Percentiles rank a stretch among this genome's conserved stretches.
phyloP scores from a whole-genome alignment of 2,113 vertebrate genomes.

The Pseudorasbora parva region DNA sequence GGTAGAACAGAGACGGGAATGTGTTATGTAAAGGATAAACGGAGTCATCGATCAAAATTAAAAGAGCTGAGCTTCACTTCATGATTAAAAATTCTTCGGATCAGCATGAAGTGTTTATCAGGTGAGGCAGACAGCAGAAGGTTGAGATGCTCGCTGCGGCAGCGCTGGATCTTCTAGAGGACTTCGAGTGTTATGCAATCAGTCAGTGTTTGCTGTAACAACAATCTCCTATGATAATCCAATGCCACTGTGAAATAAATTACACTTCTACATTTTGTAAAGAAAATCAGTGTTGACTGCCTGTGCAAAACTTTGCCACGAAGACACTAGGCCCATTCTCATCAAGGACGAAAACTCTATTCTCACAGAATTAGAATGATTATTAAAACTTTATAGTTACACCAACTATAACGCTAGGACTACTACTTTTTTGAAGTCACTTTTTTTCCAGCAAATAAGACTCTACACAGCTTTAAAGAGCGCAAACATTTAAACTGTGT shows the following conservation, averaged over 20 bases:
- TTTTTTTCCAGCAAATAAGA: neutral
- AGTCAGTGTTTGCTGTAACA: neutral
- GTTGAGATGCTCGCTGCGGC: neutral
- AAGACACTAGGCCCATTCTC: neutral
- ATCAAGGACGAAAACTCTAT: too few species aligned
- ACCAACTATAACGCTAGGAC: neutral
- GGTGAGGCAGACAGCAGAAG: neutral
- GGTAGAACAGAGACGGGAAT: constrained; percentile 40
- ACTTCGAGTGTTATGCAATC: neutral
- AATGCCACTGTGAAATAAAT: neutral
- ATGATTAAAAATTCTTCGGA: constrained; percentile 14
- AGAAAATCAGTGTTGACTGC: neutral
- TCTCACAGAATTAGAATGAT: too few species aligned
- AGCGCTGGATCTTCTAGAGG: neutral
- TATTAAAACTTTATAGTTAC: too few species aligned
- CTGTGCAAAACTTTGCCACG: neutral
- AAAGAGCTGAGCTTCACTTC: constrained; percentile 63
- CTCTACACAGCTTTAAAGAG: neutral
- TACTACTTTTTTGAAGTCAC: neutral
- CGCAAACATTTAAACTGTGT: neutral
- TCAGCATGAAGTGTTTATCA: constrained; percentile 39
- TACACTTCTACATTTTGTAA: neutral
- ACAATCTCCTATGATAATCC: neutral
- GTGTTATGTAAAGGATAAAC: constrained; percentile 74
- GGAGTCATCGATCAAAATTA: constrained; percentile 82